These are phyloP conservation scores for Dusona sp. DNA, from an alignment of 2,888 invertebrate genomes.

Conservation along the genomic window DNA sequence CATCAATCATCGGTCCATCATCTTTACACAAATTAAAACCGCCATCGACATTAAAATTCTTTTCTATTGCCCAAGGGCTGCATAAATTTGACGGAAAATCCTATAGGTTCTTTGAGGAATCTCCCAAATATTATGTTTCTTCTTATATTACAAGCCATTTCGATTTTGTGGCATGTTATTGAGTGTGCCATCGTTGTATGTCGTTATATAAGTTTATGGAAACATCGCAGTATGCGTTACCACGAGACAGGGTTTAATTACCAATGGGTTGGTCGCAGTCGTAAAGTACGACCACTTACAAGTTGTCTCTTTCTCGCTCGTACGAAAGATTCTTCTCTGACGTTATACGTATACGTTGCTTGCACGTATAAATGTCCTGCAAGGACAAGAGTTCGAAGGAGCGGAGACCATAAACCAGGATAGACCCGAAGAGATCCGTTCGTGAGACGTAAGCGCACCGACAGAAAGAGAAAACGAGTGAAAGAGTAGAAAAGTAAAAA, in stretches of 20 bases:
- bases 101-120: constrained; percentile 12
- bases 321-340: not conserved
- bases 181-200: constrained; percentile 18
- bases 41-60: not conserved
- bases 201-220: constrained; percentile 12
- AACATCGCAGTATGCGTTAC: constrained; percentile 19
- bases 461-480: not conserved
- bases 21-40: not conserved
- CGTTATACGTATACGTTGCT: not conserved
- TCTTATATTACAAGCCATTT: not conserved
- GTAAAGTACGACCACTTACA: constrained; percentile 55
- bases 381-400: constrained; percentile 59
- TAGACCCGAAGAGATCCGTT: constrained; percentile 40
- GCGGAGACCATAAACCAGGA: constrained; percentile 62
- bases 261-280: constrained; percentile 48
- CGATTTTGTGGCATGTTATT: constrained; percentile 3
- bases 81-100: not conserved
- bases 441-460: constrained; percentile 1
- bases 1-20: not conserved
- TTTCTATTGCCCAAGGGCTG: not conserved
- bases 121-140: constrained; percentile 1
- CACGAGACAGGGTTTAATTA: constrained; percentile 58
- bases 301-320: constrained; percentile 11
- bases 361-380: constrained; percentile 57
- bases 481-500: not conserved